Evolutionary conservation across 1,140 invertebrate species (phyloP), one percentile per base, ranked within the genome.

Genomic region (Leptonema lineaticorne): DNA sequence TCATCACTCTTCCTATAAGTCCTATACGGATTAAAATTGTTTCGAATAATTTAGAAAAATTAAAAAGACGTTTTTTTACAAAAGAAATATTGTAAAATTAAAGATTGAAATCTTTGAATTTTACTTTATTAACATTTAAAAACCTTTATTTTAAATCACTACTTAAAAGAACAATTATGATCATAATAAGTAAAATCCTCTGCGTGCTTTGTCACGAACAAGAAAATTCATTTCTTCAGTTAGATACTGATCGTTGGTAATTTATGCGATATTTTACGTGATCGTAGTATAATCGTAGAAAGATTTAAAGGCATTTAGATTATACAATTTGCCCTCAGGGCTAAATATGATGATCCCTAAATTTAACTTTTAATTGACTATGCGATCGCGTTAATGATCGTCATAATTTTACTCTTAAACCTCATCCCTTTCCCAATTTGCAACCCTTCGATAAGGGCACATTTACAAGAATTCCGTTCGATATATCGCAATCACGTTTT

Each of bases 241-340:
- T 16, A 7, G 46, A 53, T 26, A 53, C 9, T 24, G 22, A 26
- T 26, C 50, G 50, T 22, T 26, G 11, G 59, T 16, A 26, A 64
- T 64, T 62, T 37, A 37, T 62, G 33, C 41, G 45, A 20, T 50
- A 26, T 26, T 53, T n/a, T 64, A 64, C 62, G 62, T 64, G 62
- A 64, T 64, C 33, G 22, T 9, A 14, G n/a, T 2, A 30, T 58
- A 58, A 58, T 58, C 29, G 28, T 58, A 22, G 16, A 18, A 16
- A 16, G 58, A 2, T 62, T 6, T 9, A 53, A 53, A 20, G 48
- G 48, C 11, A 26, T 9, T 14, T 20, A 11, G 9, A 26, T 53
- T 20, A 33, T 53, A 14, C 2, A 20, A 20, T n/a, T n/a, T n/a
- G 24, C 33, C n/a, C 29, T 14, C 26, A 26, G 18, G 16, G 60